These are phyloP conservation scores for Syndactyla subalaris DNA, from an alignment of 2,797 vertebrate species.

Conservation along the genomic window DNA sequence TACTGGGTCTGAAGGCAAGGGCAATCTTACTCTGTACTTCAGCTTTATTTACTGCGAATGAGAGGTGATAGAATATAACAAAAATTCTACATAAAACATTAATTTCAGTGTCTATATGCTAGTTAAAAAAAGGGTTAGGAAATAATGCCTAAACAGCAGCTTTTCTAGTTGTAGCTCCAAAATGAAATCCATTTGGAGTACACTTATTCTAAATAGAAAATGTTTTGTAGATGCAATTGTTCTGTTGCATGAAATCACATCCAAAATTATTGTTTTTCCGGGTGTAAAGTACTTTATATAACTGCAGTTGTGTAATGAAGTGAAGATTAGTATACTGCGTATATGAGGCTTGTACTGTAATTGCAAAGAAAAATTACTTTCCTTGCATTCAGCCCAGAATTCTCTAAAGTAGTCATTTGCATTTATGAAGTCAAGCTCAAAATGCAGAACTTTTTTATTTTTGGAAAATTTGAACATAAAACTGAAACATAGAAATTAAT, in stretches of 20 bases:
- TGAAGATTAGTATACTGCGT: constrained; percentile 31
- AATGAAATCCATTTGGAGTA: constrained; percentile 62
- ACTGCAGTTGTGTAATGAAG: constrained; percentile 44
- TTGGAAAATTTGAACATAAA: not conserved
- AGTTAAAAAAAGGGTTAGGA: constrained; percentile 9
- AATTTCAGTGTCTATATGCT: not conserved
- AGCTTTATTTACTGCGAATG: not conserved
- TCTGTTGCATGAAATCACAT: constrained; percentile 61
- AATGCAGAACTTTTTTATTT: not conserved
- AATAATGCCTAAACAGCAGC: constrained; percentile 26
- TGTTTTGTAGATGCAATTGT: constrained; percentile 20
- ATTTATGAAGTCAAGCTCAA: not conserved
- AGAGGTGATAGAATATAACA: not conserved
- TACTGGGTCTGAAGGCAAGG: not conserved
- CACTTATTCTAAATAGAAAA: constrained; percentile 52
- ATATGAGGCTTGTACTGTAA: not conserved
- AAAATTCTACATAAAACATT: not conserved
- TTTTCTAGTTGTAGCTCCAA: constrained; percentile 48
- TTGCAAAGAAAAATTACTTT: constrained; percentile 26
- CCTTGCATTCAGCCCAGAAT: not conserved
- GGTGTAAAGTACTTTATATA: constrained; percentile 40
- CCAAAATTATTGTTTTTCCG: constrained; percentile 53
- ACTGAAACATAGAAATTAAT: not conserved
- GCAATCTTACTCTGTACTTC: not conserved
- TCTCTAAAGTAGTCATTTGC: not conserved